These are phyloP conservation scores for Crenichthys baileyi DNA, from an alignment of 2,797 vertebrate genomes.

Conservation along the genomic window DNA sequence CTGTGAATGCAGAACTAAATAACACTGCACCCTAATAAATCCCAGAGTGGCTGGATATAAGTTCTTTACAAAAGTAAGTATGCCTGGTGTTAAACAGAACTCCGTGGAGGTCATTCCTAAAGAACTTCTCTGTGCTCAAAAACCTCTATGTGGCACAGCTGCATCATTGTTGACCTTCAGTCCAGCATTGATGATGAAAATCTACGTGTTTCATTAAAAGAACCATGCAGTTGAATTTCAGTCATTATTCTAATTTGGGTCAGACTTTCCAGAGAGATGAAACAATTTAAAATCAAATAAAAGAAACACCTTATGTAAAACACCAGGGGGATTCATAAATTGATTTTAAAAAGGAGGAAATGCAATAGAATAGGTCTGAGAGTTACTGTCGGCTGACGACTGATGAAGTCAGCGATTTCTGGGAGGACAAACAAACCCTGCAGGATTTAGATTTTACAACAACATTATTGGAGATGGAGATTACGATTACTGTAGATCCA, in stretches of 20 bases:
- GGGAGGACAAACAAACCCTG: constrained; percentile 26
- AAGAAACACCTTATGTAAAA: constrained; percentile 8
- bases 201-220: constrained; percentile 22
- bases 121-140: constrained; percentile 42
- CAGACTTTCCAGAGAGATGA: background rate
- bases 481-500: constrained; percentile 29
- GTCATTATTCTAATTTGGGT: background rate
- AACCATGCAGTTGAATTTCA: constrained; percentile 19
- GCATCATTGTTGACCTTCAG: constrained; percentile 7
- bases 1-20: constrained; percentile 22
- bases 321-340: constrained; percentile 11
- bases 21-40: constrained; percentile 36
- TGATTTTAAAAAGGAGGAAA: background rate
- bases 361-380: background rate
- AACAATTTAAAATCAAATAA: background rate
- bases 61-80: constrained; percentile 34
- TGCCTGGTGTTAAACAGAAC: constrained; percentile 38
- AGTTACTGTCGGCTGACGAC: constrained; percentile 15
- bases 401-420: constrained; percentile 3
- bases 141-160: constrained; percentile 7
- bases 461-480: constrained; percentile 28
- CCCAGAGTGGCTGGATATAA: constrained; percentile 27
- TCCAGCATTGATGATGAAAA: constrained; percentile 28
- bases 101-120: constrained; percentile 44
- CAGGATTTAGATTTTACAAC: constrained; percentile 36